Base-by-base conservation (phyloP, 2,113 vertebrate species). In the Calidris pugnax region DNA sequence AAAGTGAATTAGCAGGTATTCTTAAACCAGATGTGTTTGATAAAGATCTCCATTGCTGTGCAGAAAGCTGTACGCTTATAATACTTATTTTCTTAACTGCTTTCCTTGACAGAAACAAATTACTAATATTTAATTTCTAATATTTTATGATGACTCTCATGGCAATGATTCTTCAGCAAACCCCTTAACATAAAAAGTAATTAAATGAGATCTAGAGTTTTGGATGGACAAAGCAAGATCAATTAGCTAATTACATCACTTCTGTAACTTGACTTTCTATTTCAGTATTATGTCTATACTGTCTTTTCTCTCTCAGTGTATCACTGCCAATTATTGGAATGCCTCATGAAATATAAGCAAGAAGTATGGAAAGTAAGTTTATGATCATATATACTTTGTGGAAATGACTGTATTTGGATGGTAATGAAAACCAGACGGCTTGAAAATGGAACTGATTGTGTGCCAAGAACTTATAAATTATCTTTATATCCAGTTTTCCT, bases 301-400 rank as follows among this genome's bases (percentile, higher is more conserved):
- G 12, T 88, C 69, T 98, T 97, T 98, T 98, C 92, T 96, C 81
- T 91, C 89, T 95, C 93, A 99, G 99, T 99, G 64, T 99, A 99
- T 98, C 99, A 99, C 97, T 99, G 99, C 98, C 99, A 99, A 67
- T 98, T 99, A 97, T 90, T 99, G 98, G 99, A 99, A 98, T 99
- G 99, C 96, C 98, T 99, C 83, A 99, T 99, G 99, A 99, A 99
- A 97, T 99, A 99, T 98, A 99, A 99, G 94, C 99, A 99, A 97
- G 99, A 99, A 99, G 99, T 99, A 81, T 99, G 99, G 99, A 99
- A 99, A 99, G 99, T 99, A 99, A 98, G 98, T 98, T 97, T 93
- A 79, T 76, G 60, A 41, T 85, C 47, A 84, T 69, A 63, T 84
- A 72, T 88, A 60, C 75, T 68, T 91, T 57, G 64, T 63, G 63